Conservation (phyloP, 2,113 vertebrate genomes). For the Psittacara wagleri region DNA sequence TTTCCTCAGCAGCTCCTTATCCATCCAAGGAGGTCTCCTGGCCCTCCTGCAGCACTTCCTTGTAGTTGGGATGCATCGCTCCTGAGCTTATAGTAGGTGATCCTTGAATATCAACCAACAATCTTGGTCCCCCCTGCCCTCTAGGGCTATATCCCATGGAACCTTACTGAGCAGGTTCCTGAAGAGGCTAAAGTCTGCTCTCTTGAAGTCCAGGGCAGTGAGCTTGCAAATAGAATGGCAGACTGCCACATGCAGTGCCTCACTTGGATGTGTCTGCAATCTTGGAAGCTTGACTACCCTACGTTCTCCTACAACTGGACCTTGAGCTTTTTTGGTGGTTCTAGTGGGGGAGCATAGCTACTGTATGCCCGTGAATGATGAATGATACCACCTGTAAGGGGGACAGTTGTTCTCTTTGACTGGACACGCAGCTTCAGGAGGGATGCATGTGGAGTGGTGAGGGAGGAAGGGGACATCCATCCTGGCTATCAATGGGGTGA, state of each 20-base stretch:
- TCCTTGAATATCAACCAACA: too few relatives aligned
- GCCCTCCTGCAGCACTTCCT: too few relatives aligned
- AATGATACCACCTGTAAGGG: constrained; percentile 84
- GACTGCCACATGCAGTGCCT: constrained; percentile 84
- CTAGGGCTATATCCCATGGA: too few relatives aligned
- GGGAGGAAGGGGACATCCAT: constrained; percentile 98
- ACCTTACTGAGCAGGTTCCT: too few relatives aligned
- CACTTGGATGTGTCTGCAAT: constrained; percentile 98
- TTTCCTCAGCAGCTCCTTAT: too few relatives aligned
- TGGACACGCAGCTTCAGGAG: constrained; percentile 97
- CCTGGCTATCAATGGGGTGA: constrained; percentile 96
- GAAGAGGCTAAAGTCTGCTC: too few relatives aligned
- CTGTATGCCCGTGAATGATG: constrained; percentile 90
- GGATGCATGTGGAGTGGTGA: constrained; percentile 95
- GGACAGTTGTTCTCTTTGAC: constrained; percentile 90
- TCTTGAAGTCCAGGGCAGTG: constrained; percentile 43
- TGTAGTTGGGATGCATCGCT: too few relatives aligned
- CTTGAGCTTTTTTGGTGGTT: constrained; percentile 99
- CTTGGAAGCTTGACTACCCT: constrained; percentile 99
- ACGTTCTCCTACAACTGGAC: constrained; percentile 97
- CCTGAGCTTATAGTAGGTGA: too few relatives aligned
- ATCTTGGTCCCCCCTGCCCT: too few relatives aligned
- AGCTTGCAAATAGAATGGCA: constrained; percentile 77
- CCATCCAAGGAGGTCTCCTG: too few relatives aligned
- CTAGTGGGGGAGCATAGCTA: constrained; percentile 99